These are phyloP conservation scores for Alexandromys fortis DNA, from an alignment of 2,113 vertebrate genomes.

Conservation along the genomic window DNA sequence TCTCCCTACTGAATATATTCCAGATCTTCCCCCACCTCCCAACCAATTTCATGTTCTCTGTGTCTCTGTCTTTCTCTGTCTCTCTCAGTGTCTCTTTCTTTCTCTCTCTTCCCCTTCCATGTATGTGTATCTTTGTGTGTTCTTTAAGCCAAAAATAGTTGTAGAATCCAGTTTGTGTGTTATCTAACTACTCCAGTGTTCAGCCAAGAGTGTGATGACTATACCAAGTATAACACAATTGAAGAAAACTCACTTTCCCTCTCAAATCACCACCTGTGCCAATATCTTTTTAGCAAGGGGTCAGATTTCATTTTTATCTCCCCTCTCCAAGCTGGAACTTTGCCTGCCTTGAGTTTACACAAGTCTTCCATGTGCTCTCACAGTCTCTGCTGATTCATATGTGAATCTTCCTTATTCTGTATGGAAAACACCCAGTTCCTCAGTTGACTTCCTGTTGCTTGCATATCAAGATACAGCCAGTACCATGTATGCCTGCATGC, in stretches of 20 bases:
- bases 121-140: background rate
- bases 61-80: background rate
- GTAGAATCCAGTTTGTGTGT: background rate
- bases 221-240: too few species aligned
- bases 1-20: background rate
- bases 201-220: background rate
- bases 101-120: background rate
- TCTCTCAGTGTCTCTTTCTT: background rate
- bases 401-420: background rate
- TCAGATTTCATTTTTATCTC: too few species aligned
- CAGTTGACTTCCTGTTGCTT: too few species aligned
- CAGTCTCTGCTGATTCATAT: background rate
- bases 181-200: background rate
- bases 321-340: background rate
- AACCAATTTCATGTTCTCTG: background rate
- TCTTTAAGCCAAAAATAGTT: background rate
- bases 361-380: background rate
- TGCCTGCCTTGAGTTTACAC: background rate
- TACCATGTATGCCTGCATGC: too few species aligned
- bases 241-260: background rate
- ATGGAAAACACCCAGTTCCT: background rate
- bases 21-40: background rate
- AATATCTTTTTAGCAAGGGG: background rate
- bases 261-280: background rate
- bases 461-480: too few species aligned